Percentiles rank a stretch among this genome's conserved stretches.
Conservation (phyloP, 2,888 invertebrate genomes). For the Apamea monoglypha region DNA sequence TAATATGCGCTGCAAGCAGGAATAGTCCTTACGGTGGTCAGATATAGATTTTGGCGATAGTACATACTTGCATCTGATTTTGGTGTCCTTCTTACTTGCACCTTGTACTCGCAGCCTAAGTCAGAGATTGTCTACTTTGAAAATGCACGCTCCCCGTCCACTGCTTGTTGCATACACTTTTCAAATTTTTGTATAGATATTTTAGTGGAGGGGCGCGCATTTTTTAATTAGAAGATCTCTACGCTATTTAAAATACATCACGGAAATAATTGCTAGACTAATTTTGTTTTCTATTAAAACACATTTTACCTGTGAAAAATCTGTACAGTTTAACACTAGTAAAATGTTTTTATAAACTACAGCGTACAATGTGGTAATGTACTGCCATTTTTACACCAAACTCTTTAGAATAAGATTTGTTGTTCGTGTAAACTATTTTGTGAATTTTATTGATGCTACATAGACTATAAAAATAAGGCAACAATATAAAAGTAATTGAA, state of each 20-base stretch:
- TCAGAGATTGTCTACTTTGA: not conserved
- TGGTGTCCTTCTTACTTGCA: not conserved
- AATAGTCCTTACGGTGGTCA: too few species aligned
- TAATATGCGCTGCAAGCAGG: too few species aligned
- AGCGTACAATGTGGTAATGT: slow-evolving; percentile 55
- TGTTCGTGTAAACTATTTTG: slow-evolving; percentile 36
- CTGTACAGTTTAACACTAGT: slow-evolving; percentile 7
- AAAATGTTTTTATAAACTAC: slow-evolving; percentile 14
- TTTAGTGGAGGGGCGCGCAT: not conserved
- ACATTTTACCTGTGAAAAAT: not conserved
- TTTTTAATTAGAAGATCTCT: not conserved
- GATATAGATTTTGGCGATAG: too few species aligned
- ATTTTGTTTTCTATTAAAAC: not conserved
- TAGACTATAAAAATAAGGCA: slow-evolving; percentile 40
- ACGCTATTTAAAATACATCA: not conserved
- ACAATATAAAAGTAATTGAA: slow-evolving; percentile 40
- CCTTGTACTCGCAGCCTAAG: not conserved
- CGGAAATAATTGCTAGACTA: not conserved
- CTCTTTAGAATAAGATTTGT: slow-evolving; percentile 58
- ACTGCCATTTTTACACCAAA: slow-evolving; percentile 75
- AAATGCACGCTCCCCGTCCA: not conserved
- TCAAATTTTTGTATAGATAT: not conserved
- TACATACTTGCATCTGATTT: too few species aligned
- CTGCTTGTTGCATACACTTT: not conserved
- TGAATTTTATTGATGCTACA: slow-evolving; percentile 25